phyloP scores from a whole-genome alignment of 2,113 vertebrate species.

The Brachyhypopomus gauderio region DNA sequence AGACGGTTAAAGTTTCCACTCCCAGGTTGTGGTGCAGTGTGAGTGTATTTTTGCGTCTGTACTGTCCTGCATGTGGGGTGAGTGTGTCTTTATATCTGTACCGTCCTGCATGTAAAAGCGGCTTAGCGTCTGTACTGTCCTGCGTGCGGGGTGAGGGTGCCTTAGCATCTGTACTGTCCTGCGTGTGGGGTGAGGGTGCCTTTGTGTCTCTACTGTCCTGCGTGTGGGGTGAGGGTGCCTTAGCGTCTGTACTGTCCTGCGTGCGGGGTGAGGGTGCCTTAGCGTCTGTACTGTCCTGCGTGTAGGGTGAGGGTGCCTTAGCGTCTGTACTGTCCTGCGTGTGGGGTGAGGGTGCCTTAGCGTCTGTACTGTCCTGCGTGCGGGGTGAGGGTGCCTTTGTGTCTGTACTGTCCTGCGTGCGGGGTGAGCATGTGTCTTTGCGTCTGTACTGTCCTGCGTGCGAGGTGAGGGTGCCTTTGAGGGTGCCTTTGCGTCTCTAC shows the following conservation, averaged over 20 bases:
- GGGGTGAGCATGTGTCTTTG: not conserved
- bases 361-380: not conserved
- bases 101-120: not conserved
- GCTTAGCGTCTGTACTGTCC: not conserved
- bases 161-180: not conserved
- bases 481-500: too few relatives aligned
- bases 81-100: not conserved
- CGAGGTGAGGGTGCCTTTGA: not conserved
- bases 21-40: not conserved
- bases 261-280: not conserved
- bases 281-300: not conserved
- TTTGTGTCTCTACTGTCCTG: not conserved
- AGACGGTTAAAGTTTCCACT: not conserved
- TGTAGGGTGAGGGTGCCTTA: conserved; percentile 1
- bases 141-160: not conserved
- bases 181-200: not conserved
- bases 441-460: not conserved
- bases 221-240: not conserved
- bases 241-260: not conserved
- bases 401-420: not conserved
- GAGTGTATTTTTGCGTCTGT: too few relatives aligned
- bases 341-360: not conserved
- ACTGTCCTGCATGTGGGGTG: not conserved
- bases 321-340: not conserved
- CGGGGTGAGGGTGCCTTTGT: not conserved